Percentiles rank a stretch among this genome's conserved stretches.
These are phyloP conservation scores for Bubalus kerabau DNA, from an alignment of 2,113 vertebrate species.

Conservation along the genomic window DNA sequence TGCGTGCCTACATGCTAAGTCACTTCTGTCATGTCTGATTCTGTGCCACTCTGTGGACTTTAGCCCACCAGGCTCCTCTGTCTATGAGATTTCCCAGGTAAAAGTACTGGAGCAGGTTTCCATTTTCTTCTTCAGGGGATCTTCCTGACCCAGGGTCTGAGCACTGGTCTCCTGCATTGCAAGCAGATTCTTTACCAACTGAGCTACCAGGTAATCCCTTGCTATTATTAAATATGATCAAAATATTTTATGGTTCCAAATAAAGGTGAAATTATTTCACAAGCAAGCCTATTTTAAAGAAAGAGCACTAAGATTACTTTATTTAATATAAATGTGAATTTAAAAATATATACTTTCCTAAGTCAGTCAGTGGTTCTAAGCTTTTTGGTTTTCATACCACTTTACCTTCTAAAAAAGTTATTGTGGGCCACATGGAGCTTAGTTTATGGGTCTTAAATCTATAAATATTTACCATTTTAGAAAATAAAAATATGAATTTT, in stretches of 20 bases:
- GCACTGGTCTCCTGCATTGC: neutral
- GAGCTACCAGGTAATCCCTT: neutral
- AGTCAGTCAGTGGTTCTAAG: neutral
- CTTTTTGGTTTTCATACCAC: neutral
- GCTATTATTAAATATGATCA: neutral
- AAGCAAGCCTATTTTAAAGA: neutral
- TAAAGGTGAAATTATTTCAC: neutral
- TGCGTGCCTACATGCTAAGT: neutral
- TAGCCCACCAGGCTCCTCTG: neutral
- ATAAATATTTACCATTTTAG: neutral
- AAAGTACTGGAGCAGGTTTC: neutral
- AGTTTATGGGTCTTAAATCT: neutral
- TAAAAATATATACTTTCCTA: neutral
- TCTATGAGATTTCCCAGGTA: neutral
- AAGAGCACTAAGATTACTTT: neutral
- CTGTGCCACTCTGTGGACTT: neutral
- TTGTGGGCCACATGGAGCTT: neutral
- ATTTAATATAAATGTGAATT: neutral
- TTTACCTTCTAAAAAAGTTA: neutral
- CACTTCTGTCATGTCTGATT: neutral
- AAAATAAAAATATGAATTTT: neutral
- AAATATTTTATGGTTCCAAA: neutral
- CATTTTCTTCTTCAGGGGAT: neutral
- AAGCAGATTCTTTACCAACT: neutral
- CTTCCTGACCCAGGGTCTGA: neutral